Evolutionary conservation across 2,113 vertebrate genomes (phyloP).

Genomic region (Myocastor coypus): DNA sequence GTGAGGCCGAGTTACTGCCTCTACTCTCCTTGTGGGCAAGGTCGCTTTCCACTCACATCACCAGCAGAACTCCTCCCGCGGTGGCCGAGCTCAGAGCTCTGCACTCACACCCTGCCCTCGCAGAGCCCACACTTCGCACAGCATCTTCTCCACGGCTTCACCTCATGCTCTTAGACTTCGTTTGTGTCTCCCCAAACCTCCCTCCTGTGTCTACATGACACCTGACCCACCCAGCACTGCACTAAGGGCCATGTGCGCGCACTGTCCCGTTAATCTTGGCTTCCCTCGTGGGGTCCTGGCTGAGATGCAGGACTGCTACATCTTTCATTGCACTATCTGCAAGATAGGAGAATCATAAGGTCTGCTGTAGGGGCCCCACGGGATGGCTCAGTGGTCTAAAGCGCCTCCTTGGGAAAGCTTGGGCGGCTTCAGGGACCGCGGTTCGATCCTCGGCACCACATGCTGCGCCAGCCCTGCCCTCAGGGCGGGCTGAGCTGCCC

Average conservation of each 20-base stretch:
- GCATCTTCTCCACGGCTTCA: not conserved
- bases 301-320: not conserved
- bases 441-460: too few relatives aligned
- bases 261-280: not conserved
- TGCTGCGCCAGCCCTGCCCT: too few relatives aligned
- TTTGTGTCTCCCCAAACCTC: not conserved
- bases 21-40: not conserved
- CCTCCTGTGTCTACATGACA: not conserved
- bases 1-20: not conserved
- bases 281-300: not conserved
- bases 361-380: not conserved
- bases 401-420: too few relatives aligned
- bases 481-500: too few relatives aligned
- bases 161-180: not conserved
- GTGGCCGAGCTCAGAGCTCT: not conserved
- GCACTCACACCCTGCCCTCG: not conserved
- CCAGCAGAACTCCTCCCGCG: not conserved
- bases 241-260: not conserved
- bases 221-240: not conserved
- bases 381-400: too few relatives aligned
- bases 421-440: too few relatives aligned
- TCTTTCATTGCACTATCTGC: not conserved
- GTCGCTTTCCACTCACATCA: not conserved
- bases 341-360: not conserved
- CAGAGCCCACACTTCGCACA: not conserved